Base-by-base conservation (phyloP, 2,888 invertebrate species). In the Diploptera punctata region DNA sequence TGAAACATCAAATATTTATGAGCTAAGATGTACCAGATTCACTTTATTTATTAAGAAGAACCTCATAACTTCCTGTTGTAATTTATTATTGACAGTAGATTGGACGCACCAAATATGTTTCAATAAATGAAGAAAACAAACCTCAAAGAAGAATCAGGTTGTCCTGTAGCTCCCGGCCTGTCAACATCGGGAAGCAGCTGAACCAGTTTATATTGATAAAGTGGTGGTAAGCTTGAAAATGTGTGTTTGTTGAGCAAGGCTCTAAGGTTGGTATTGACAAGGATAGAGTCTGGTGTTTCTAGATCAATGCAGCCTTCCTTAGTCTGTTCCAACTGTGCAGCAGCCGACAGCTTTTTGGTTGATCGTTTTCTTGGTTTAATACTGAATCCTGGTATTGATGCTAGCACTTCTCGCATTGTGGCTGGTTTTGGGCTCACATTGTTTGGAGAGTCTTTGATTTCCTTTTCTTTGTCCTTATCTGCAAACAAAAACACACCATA, bases 211-310 rank as follows among this genome's bases (percentile, higher is more conserved):
- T 95, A 93, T 85, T 98, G 98, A 86, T 97, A 97, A 74, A 94
- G 86, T 76, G 92, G 90, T 76, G 97, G 96, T 79, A 97, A 87
- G 77, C 91, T 86, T 76, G 92, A 90, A 85, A 98, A 98, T 62
- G 98, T 97, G 81, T 96, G 94, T 82, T 95, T 95, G 83, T 97
- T 95, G 73, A 98, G 86, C 77, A 98, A 85, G 76, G 93, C 91
- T 81, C 97, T 87, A 77, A 98, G 87, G 85, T 97, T 97, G 61
- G 95, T 95, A 81, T 94, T 94, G 69, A 95, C 94, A 81, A 98
- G 87, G 80, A 98, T 96, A 68, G 98, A 98, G 81, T 97, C 97
- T 21, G 98, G 97, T 52, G 97, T 97, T 85, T 97, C 97, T 79
- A 98, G 86, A 84, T 98, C 98, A 77, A 98, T 94, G 81, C 94